A percentile compares a stretch with the other conserved stretches of the same genome.
phyloP scores from a whole-genome alignment of 2,888 invertebrate species.

The Noctua janthina region DNA sequence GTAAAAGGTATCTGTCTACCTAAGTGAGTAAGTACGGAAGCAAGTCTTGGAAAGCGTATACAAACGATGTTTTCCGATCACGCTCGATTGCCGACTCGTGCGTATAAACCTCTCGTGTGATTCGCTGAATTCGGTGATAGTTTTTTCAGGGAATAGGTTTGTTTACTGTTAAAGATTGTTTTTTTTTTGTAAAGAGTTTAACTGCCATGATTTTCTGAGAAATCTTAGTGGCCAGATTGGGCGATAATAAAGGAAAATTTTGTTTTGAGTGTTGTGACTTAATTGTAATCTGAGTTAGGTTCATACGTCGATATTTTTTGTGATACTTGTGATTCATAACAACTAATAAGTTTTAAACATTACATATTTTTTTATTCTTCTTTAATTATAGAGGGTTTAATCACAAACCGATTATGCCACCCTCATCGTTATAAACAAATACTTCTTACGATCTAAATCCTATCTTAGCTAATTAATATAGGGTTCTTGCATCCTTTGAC shows the following conservation, averaged over 20 bases:
- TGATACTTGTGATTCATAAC: too few species aligned
- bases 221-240: not conserved
- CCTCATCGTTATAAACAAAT: too few species aligned
- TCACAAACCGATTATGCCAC: too few species aligned
- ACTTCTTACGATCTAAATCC: too few species aligned
- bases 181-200: not conserved
- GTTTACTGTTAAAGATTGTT: constrained; percentile 10
- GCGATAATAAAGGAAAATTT: not conserved
- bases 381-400: too few species aligned
- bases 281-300: not conserved
- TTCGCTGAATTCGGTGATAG: constrained; percentile 21
- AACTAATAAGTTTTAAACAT: too few species aligned
- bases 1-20: constrained; percentile 54
- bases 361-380: too few species aligned
- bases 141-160: constrained; percentile 27
- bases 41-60: constrained; percentile 70
- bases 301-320: not conserved
- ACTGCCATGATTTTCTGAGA: not conserved
- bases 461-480: too few species aligned
- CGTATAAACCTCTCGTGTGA: constrained; percentile 46
- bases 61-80: constrained; percentile 69
- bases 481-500: too few species aligned
- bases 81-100: constrained; percentile 57
- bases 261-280: not conserved
- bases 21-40: constrained; percentile 30